Base-by-base conservation (phyloP, 2,797 vertebrate species). In the Synanceia verrucosa region DNA sequence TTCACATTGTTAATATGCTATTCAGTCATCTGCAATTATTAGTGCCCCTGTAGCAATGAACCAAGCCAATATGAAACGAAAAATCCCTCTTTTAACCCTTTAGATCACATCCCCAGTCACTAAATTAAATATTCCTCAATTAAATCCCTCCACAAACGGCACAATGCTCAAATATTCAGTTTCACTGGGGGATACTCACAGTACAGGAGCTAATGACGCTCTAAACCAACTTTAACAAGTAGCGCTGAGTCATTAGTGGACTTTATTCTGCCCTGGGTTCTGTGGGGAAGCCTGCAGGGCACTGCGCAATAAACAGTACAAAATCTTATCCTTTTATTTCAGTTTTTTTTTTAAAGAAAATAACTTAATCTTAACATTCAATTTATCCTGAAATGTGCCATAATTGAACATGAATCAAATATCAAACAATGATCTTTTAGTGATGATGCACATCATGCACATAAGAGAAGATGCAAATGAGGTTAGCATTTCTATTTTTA, bases 221-320 rank as follows among this genome's bases (percentile, higher is more conserved):
- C n/a, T n/a, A n/a, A n/a, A n/a, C n/a, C n/a, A n/a, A n/a, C n/a
- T n/a, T 28, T 47, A 28, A 19, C 0, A 11, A 55, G 59, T 41
- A 26, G 10, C 18, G 0, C 2, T 19, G 24, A 64, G 29, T 19
- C 16, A 41, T 65, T 7, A 57, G 5, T 7, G 14, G 39, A 7
- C 16, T 58, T 50, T 37, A 16, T 37, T 59, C 58, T 44, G 29
- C 34, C 58, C 26, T 18, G 19, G 39, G 58, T 60, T 73, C 29
- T 65, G 21, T 33, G 19, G 64, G n/a, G 48, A 41, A 48, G 9
- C 37, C 52, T 19, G 12, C 19, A 57, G 24, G 39, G 13, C 56
- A 12, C 10, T 4, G 24, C 26, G 23, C 7, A 29, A 36, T 18
- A 44, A 56, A 14, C 9, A 6, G 5, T 4, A 5, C 28, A 52